phyloP scores from a whole-genome alignment of 2,888 invertebrate species.

The Drosophila tripunctata region DNA sequence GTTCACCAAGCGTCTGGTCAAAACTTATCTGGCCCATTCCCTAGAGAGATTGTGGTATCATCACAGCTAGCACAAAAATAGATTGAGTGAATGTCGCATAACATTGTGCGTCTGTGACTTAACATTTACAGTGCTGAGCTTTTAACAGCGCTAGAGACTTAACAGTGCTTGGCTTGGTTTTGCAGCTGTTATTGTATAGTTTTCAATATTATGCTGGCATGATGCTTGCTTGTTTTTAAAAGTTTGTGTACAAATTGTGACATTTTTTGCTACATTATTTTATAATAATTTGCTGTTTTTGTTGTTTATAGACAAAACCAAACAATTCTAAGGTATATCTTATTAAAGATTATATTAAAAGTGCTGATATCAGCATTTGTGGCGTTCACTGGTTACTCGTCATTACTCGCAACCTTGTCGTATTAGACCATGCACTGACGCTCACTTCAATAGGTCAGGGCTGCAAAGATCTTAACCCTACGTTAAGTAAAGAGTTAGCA shows the following conservation, averaged over 20 bases:
- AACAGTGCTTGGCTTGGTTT: conserved; percentile 5
- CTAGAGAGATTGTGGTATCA: background rate
- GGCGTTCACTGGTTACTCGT: background rate
- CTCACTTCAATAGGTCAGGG: conserved; percentile 10
- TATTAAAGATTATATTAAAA: background rate
- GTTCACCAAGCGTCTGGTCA: conserved; percentile 25
- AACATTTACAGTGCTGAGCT: background rate
- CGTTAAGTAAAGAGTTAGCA: no score
- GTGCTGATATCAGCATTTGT: background rate
- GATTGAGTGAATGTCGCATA: conserved; percentile 4
- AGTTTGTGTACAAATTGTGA: no score
- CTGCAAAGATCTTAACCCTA: background rate
- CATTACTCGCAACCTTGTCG: background rate
- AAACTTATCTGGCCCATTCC: conserved; percentile 13
- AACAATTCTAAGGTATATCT: no score
- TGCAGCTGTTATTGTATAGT: background rate
- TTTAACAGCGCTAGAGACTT: conserved; percentile 1
- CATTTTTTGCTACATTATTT: no score
- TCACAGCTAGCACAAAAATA: conserved; percentile 19
- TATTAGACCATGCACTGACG: background rate
- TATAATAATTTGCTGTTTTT: no score
- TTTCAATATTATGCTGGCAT: conserved; percentile 4
- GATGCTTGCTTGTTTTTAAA: conserved; percentile 11
- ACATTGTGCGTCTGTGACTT: conserved; percentile 6
- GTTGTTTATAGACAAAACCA: background rate